A percentile compares a stretch with the other conserved stretches of the same genome.
These are phyloP conservation scores for Cinclus cinclus DNA, from an alignment of 2,113 vertebrate genomes.

Conservation along the genomic window DNA sequence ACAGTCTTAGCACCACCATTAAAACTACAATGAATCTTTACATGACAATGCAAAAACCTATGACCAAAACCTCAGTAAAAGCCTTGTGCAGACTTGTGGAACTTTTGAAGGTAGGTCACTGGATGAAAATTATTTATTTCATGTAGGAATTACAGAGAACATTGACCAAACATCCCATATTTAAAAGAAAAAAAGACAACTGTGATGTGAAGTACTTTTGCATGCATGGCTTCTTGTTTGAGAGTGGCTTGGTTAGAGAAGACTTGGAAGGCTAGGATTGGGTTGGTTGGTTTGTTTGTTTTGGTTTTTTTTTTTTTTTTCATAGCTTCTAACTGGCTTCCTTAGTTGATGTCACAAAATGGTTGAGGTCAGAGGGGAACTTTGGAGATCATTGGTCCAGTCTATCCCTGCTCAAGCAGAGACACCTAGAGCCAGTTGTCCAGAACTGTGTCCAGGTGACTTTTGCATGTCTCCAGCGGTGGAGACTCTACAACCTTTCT, in stretches of 20 bases:
- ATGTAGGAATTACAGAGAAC: not conserved
- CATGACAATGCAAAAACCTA: constrained; percentile 96
- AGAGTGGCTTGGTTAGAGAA: not conserved
- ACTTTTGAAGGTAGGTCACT: constrained; percentile 86
- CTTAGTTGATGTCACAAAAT: not conserved
- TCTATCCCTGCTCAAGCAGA: not conserved
- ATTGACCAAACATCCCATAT: not conserved
- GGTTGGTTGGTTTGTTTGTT: not conserved
- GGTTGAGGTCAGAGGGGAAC: not conserved
- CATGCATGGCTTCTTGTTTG: not conserved
- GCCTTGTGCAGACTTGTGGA: constrained; percentile 93
- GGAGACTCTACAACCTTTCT: not conserved
- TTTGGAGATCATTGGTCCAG: not conserved
- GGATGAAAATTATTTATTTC: not conserved
- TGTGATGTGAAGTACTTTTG: not conserved
- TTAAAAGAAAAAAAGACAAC: not conserved
- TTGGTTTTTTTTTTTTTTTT: not conserved
- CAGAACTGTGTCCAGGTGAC: not conserved
- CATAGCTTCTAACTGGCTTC: not conserved
- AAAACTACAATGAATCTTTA: constrained; percentile 99
- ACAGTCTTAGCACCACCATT: constrained; percentile 92
- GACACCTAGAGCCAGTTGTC: not conserved
- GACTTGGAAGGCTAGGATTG: not conserved
- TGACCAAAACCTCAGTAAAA: constrained; percentile 98
- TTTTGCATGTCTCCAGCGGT: not conserved